Conservation (phyloP, 2,888 invertebrate species). For the Ichneumoninae sp. region DNA sequence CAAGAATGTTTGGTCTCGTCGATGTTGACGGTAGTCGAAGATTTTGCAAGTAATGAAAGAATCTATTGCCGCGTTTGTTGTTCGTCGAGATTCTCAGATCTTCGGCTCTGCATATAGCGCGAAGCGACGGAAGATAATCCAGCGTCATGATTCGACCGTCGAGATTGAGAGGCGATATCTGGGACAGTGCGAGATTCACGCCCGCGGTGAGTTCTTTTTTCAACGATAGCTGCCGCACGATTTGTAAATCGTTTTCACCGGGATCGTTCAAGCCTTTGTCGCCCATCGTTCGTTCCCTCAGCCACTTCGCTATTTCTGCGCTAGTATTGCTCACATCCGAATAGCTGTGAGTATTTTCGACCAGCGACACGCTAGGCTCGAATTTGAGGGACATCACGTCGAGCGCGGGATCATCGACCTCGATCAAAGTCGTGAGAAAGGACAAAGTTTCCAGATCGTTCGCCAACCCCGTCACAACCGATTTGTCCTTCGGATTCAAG, state of each 20-base stretch:
- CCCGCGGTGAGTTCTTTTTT: slow-evolving; percentile 74
- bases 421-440: slow-evolving; percentile 75
- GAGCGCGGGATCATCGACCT: slow-evolving; percentile 78
- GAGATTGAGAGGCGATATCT: slow-evolving; percentile 85
- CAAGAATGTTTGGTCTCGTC: slow-evolving; percentile 75
- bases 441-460: slow-evolving; percentile 75
- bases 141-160: slow-evolving; percentile 86
- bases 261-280: slow-evolving; percentile 56
- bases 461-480: slow-evolving; percentile 72
- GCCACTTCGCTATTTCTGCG: slow-evolving; percentile 80
- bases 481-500: slow-evolving; percentile 39
- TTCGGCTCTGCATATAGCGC: slow-evolving; percentile 90
- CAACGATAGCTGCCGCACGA: slow-evolving; percentile 58
- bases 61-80: slow-evolving; percentile 90
- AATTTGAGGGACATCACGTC: slow-evolving; percentile 74
- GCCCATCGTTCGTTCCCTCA: slow-evolving; percentile 72
- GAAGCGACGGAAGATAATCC: slow-evolving; percentile 90
- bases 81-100: slow-evolving; percentile 86
- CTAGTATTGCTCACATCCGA: slow-evolving; percentile 73
- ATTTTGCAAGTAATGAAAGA: slow-evolving; percentile 91
- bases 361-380: slow-evolving; percentile 83
- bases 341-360: slow-evolving; percentile 79
- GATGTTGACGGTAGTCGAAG: slow-evolving; percentile 80
- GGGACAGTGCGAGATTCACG: slow-evolving; percentile 84
- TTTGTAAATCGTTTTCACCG: slow-evolving; percentile 40